Evolutionary conservation across 92 coral and sea anemone species (phyloP).

Genomic region (Umimayanthus chanpuru): DNA sequence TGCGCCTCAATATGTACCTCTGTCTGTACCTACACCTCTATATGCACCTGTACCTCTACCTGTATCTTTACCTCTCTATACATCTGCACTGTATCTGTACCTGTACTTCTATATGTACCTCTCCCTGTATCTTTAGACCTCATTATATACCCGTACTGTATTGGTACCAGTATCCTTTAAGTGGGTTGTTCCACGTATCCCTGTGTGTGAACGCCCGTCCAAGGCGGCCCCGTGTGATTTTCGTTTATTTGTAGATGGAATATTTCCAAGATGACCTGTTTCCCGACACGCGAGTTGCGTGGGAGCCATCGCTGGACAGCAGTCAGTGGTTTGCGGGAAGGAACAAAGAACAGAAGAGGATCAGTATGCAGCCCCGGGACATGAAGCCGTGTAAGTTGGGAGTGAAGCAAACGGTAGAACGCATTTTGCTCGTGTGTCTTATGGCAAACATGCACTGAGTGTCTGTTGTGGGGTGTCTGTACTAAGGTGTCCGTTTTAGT

Average conservation of each 20-base stretch:
- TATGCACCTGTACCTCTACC: too few species aligned
- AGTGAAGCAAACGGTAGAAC: neutral
- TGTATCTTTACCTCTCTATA: too few species aligned
- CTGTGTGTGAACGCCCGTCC: neutral
- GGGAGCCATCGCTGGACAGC: slow-evolving; percentile 84
- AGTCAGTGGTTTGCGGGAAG: slow-evolving; percentile 87
- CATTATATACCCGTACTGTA: neutral
- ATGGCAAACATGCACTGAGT: neutral
- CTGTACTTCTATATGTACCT: neutral
- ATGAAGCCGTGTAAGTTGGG: slow-evolving; percentile 85
- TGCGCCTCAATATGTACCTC: neutral
- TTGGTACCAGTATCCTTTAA: neutral
- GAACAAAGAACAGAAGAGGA: slow-evolving; percentile 72
- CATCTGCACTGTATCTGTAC: neutral
- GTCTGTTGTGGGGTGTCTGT: too few species aligned
- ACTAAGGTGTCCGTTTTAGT: too few species aligned
- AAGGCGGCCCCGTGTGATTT: neutral
- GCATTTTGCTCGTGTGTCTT: neutral
- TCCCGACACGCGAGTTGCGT: slow-evolving; percentile 84
- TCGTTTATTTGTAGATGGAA: slow-evolving; percentile 66
- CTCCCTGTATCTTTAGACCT: neutral
- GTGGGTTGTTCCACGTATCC: neutral
- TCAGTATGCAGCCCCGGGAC: slow-evolving; percentile 78
- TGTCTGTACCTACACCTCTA: neutral
- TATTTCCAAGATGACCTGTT: slow-evolving; percentile 98